phyloP scores from a whole-genome alignment of 35 echinoderm and acorn worm species.

The Acanthaster planci region DNA sequence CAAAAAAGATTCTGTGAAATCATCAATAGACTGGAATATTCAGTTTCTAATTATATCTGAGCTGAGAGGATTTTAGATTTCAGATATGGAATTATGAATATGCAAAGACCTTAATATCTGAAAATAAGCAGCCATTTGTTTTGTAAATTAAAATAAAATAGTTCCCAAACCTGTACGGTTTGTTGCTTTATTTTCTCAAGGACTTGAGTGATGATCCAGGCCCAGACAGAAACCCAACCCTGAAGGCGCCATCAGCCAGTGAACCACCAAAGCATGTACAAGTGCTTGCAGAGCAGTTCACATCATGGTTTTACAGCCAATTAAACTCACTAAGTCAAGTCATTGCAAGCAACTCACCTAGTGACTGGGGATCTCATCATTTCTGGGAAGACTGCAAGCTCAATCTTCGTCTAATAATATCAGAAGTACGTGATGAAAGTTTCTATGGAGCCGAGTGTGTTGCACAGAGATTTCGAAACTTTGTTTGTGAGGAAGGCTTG shows the following conservation, averaged over 20 bases:
- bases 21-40: too few species aligned
- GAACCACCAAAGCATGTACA: not conserved
- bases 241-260: not conserved
- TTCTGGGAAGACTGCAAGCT: constrained; percentile 40
- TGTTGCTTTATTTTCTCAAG: not conserved
- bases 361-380: constrained; percentile 51
- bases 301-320: constrained; percentile 37
- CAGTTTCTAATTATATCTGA: too few species aligned
- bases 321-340: constrained; percentile 12
- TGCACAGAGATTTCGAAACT: not conserved
- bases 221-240: too few species aligned
- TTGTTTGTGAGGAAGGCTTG: constrained; percentile 30
- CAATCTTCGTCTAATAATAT: not conserved
- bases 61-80: too few species aligned
- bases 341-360: not conserved
- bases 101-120: too few species aligned
- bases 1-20: too few species aligned
- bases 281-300: constrained; percentile 35
- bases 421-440: not conserved
- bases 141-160: too few species aligned
- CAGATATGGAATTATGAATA: too few species aligned
- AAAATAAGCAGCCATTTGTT: too few species aligned
- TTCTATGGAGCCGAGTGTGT: constrained; percentile 6
- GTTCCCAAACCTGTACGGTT: too few species aligned
- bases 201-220: too few species aligned